Evolutionary conservation across 2,113 vertebrate species (phyloP).

Genomic region (Rhea pennata): DNA sequence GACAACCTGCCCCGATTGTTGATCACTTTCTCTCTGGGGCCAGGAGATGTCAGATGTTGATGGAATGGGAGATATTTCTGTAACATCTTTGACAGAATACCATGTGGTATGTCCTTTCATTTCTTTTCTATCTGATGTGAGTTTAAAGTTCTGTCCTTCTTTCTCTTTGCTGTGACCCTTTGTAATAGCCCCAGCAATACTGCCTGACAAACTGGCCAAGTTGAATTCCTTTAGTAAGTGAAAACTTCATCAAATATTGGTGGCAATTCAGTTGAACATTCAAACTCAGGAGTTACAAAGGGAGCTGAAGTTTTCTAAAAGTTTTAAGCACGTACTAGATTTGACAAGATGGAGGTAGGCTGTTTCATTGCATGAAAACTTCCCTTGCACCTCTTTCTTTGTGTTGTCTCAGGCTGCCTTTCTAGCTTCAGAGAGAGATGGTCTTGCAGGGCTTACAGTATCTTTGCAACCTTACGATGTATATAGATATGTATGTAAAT

Average conservation of each 20-base stretch:
- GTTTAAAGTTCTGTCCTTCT: conserved; percentile 30
- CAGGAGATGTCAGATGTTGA: conserved; percentile 16
- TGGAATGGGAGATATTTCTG: conserved; percentile 25
- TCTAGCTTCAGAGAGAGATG: neutral
- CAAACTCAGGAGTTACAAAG: neutral
- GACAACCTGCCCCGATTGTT: neutral
- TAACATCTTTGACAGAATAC: conserved; percentile 17
- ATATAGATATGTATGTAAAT: neutral
- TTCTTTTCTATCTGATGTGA: neutral
- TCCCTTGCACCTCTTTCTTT: neutral
- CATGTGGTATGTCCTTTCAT: neutral
- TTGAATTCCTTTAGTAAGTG: neutral
- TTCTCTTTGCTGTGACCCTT: neutral
- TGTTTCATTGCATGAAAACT: neutral
- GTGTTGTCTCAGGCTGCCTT: neutral
- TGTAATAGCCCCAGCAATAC: neutral
- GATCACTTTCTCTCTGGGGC: neutral
- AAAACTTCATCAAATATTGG: neutral
- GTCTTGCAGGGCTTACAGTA: neutral
- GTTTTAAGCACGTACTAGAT: neutral
- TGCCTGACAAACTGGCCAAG: neutral
- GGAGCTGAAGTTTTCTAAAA: neutral
- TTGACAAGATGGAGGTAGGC: neutral
- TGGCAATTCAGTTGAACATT: neutral
- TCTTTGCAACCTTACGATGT: neutral